A percentile compares a stretch with the other conserved stretches of the same genome.
Conservation (phyloP, 1,140 invertebrate genomes). For the Conopomorpha cramerella region DNA sequence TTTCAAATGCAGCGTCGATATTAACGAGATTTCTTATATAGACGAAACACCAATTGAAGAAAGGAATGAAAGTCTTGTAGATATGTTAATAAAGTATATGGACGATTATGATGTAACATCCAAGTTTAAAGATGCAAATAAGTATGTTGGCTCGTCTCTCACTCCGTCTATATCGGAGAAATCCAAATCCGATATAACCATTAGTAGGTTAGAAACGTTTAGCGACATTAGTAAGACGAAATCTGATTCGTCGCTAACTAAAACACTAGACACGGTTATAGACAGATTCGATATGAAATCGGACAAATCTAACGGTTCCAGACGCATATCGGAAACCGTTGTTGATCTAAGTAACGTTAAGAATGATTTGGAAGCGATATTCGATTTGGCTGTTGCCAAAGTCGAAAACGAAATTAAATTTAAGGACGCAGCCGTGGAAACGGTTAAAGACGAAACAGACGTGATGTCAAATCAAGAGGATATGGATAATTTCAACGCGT, state of each 20-base stretch:
- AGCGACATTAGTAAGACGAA: conserved; percentile 52
- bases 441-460: conserved; percentile 30
- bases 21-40: conserved; percentile 43
- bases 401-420: conserved; percentile 27
- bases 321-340: conserved; percentile 41
- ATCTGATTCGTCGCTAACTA: conserved; percentile 41
- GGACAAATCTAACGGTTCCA: conserved; percentile 13
- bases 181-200: conserved; percentile 53
- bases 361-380: conserved; percentile 42
- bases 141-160: conserved; percentile 30
- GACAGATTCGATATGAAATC: conserved; percentile 20
- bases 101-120: conserved; percentile 38
- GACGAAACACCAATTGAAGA: conserved; percentile 52
- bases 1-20: conserved; percentile 43
- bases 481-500: conserved; percentile 37
- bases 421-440: conserved; percentile 28
- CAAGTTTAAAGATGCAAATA: conserved; percentile 20
- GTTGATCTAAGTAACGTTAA: conserved; percentile 40
- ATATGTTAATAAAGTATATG: conserved; percentile 54
- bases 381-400: conserved; percentile 28
- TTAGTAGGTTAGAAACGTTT: conserved; percentile 48
- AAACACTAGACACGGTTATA: conserved; percentile 50
- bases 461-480: conserved; percentile 47
- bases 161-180: conserved; percentile 45
- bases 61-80: conserved; percentile 40